Conservation (phyloP, 2,797 vertebrate species). For the Rhincodon typus region DNA sequence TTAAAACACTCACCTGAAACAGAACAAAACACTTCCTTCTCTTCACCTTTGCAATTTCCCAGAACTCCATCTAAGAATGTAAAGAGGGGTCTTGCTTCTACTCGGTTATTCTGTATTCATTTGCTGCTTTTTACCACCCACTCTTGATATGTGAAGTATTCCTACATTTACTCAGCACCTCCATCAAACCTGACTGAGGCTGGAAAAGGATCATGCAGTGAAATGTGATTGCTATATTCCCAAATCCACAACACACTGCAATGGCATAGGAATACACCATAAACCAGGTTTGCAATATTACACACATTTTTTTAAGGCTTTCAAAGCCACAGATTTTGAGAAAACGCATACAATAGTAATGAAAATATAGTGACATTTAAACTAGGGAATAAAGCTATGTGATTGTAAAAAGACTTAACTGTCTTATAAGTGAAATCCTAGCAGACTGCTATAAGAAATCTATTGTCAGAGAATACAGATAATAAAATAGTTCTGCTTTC, state of each 20-base stretch:
- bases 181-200: neutral
- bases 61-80: neutral
- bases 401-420: neutral
- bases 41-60: neutral
- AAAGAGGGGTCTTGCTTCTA: neutral
- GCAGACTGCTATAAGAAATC: neutral
- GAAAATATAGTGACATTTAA: neutral
- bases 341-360: neutral
- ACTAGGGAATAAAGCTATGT: neutral
- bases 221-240: neutral
- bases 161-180: neutral
- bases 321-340: neutral
- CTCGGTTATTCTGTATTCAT: neutral
- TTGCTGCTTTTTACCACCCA: neutral
- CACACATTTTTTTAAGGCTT: neutral
- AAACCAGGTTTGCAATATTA: neutral
- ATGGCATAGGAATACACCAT: neutral
- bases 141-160: neutral
- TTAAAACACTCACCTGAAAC: neutral
- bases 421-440: neutral
- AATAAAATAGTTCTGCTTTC: neutral
- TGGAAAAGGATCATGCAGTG: neutral
- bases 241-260: neutral
- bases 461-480: constrained; percentile 3
- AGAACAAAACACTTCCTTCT: neutral